Percentiles rank a stretch among this genome's conserved stretches.
Conservation (phyloP, 2,888 invertebrate genomes). For the Tenthredo distinguenda region DNA sequence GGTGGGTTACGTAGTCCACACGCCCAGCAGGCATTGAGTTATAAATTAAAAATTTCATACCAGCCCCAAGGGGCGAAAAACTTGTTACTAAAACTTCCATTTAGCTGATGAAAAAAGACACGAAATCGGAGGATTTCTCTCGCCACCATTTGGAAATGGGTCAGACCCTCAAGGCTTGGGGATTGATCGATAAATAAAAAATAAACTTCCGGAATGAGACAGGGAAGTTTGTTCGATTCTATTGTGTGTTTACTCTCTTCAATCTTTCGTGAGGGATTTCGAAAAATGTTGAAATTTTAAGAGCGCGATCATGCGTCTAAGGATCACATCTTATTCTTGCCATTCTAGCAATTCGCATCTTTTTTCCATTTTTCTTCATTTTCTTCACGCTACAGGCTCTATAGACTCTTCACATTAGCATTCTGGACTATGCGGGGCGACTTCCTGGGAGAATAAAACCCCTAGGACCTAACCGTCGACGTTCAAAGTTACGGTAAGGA, state of each 20-base stretch:
- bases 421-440: not conserved
- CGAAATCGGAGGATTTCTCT: not conserved
- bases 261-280: not conserved
- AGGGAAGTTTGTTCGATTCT: not conserved
- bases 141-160: not conserved
- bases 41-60: slow-evolving; percentile 36
- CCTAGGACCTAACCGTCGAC: not conserved
- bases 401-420: slow-evolving; percentile 32
- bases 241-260: not conserved
- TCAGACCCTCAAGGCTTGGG: not conserved
- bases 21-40: not conserved
- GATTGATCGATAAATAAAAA: not conserved
- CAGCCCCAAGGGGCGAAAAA: not conserved
- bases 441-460: not conserved
- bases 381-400: not conserved
- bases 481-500: not conserved
- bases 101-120: slow-evolving; percentile 29
- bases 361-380: not conserved
- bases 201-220: not conserved
- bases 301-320: not conserved
- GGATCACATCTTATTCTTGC: not conserved
- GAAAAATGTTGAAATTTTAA: not conserved
- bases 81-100: slow-evolving; percentile 22
- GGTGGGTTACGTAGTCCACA: too few species aligned
- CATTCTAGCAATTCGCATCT: not conserved